Evolutionary conservation across 2,888 invertebrate genomes (phyloP), one percentile per base, ranked within the genome.

Genomic region (Elysia crispata): DNA sequence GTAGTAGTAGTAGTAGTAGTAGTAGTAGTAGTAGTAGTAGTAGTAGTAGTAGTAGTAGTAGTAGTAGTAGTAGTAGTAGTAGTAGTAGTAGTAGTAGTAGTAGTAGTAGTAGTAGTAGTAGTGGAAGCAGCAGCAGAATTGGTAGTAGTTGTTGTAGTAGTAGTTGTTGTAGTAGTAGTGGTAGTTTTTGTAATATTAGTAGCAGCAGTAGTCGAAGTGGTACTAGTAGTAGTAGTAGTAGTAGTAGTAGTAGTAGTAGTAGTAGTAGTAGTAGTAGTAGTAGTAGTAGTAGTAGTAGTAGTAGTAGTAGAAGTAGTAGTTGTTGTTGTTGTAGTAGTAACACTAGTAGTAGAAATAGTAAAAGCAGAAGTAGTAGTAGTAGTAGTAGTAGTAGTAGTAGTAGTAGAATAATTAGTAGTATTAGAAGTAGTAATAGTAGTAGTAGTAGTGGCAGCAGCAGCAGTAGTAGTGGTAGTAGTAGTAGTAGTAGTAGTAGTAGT

Each of bases 1-100:
- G 54, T 54, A 54, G 54, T 54, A 54, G 54, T 54, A 54, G 54
- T 54, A 54, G 54, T 54, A 54, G 54, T 54, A 54, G 54, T 54
- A 54, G 54, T 54, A 54, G 54, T 54, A 54, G 54, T 54, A 54
- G 54, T 54, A 54, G 54, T 54, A 54, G 54, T 54, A 54, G 54
- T 54, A 54, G 54, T 54, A 54, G 54, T 54, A 54, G 54, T 54
- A 54, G 54, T 54, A 54, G 54, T 54, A 54, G 54, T 54, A 54
- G 54, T 54, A 54, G 54, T 54, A 54, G 54, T 54, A 54, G 54
- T 54, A 54, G 54, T 54, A 54, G 54, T 54, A 54, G 54, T 54
- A 54, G 54, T 54, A 54, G 54, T 54, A 54, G 54, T 54, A 54
- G 54, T 54, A 54, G 54, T 54, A 54, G 54, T 54, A 54, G 54